Base-by-base conservation (phyloP, 2,888 invertebrate genomes). In the Crocallis elinguaria region DNA sequence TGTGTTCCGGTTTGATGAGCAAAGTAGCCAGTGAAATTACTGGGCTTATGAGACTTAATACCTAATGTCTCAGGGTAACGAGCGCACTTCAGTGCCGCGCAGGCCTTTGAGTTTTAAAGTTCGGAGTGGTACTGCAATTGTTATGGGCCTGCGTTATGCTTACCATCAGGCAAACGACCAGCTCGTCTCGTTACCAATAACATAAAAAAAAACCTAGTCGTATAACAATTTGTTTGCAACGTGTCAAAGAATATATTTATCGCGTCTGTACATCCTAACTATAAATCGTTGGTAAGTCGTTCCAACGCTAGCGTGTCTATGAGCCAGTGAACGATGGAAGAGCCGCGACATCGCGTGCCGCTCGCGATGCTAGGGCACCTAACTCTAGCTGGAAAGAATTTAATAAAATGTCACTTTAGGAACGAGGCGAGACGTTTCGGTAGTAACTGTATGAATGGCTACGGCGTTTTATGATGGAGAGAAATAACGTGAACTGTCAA, bases 391-490 rank as follows among this genome's bases (percentile, higher is more conserved):
- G 30, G 42, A 36, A 35, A 69, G 77, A 79, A 81, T 83, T 84
- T 84, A 82, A 85, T 85, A 82, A 82, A 84, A 81, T 67, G 81
- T 76, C 79, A 75, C 73, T 60, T 69, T 68, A 60, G 53, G 63
- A 60, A 52, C 58, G 30, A 50, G 59, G 57, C 57, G 60, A 67
- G 57, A 62, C 63, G 55, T 64, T 64, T 50, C 49, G 57, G 64
- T 49, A 49, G 49, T 57, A 50, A 52, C 63, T 49, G 62, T 33
- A 45, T 42, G 37, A 44, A 48, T 29, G 14, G 36, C n/a, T n/a
- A n/a, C n/a, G 48, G 35, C 29, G 30, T 37, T 51, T 57, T 51
- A 43, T 51, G 49, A 59, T 37, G 45, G 32, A 21, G 36, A 17
- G 46, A 37, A 25, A 35, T 42, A 48, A 38, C 30, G 46, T 9